Conservation (phyloP, 2,888 invertebrate species). For the Cantharis nigra region DNA sequence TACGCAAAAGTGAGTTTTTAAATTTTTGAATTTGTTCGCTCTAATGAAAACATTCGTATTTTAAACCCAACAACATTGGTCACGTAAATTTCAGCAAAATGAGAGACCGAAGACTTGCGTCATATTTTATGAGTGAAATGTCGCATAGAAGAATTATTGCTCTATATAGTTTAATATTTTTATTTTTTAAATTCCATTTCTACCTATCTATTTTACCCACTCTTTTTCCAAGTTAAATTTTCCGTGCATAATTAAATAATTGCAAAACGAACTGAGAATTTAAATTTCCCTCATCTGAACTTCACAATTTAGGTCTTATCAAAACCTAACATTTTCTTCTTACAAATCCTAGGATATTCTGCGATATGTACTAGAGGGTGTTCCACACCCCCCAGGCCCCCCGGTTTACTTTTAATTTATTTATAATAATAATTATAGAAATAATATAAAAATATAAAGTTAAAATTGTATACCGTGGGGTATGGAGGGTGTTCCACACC, state of each 20-base stretch:
- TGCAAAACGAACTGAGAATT: neutral
- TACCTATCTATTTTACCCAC: neutral
- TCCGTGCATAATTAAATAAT: neutral
- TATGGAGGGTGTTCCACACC: no score
- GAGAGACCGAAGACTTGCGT: slow-evolving; percentile 15
- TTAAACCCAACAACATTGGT: slow-evolving; percentile 7
- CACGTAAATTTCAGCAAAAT: slow-evolving; percentile 16
- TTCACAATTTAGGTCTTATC: no score
- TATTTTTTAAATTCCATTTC: slow-evolving; percentile 10
- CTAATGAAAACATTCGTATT: slow-evolving; percentile 16
- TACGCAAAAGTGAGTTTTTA: neutral
- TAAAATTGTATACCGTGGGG: no score
- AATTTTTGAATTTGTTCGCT: slow-evolving; percentile 11
- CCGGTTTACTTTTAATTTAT: no score
- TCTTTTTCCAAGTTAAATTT: neutral
- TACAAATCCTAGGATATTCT: no score
- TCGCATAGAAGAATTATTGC: slow-evolving; percentile 28
- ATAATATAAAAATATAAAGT: no score
- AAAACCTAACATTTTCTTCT: no score
- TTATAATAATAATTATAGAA: no score
- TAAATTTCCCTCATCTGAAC: neutral
- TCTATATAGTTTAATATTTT: slow-evolving; percentile 26
- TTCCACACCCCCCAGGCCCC: no score
- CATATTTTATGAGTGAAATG: slow-evolving; percentile 28
- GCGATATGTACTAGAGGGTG: no score